These are phyloP conservation scores for Coturnix japonica DNA, from an alignment of 2,113 vertebrate species.

Conservation along the genomic window DNA sequence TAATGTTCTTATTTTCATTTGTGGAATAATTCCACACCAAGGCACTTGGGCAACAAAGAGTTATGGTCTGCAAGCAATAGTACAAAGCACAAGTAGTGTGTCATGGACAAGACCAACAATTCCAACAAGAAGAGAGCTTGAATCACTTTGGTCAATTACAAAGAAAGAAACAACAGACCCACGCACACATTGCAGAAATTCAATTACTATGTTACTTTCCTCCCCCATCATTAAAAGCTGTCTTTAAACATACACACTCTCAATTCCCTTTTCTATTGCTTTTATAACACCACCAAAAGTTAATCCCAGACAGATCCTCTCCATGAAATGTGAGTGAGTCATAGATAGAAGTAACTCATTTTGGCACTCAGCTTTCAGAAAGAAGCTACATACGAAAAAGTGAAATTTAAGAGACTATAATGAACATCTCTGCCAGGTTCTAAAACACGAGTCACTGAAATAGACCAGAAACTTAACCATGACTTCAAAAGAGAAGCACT, in stretches of 20 bases:
- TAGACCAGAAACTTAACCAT: not conserved
- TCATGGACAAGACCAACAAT: not conserved
- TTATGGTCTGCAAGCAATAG: slow-evolving; percentile 75
- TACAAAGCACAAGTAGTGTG: not conserved
- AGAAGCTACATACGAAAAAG: not conserved
- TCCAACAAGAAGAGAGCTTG: not conserved
- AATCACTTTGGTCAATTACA: not conserved
- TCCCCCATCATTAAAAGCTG: not conserved
- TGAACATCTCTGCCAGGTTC: not conserved
- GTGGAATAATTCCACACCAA: slow-evolving; percentile 86
- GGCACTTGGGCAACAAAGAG: slow-evolving; percentile 86
- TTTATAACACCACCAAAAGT: not conserved
- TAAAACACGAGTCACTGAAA: not conserved
- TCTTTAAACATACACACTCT: not conserved
- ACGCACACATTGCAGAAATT: not conserved
- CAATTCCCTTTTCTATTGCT: not conserved
- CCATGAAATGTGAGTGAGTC: not conserved
- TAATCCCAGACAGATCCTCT: not conserved
- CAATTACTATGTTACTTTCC: not conserved
- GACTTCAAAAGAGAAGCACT: not conserved
- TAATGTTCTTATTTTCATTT: slow-evolving; percentile 76
- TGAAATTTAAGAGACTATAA: not conserved
- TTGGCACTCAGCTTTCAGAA: not conserved
- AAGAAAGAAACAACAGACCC: not conserved
- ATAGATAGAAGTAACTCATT: not conserved